phyloP scores from a whole-genome alignment of 2,113 vertebrate species.

The Thunnus thynnus region DNA sequence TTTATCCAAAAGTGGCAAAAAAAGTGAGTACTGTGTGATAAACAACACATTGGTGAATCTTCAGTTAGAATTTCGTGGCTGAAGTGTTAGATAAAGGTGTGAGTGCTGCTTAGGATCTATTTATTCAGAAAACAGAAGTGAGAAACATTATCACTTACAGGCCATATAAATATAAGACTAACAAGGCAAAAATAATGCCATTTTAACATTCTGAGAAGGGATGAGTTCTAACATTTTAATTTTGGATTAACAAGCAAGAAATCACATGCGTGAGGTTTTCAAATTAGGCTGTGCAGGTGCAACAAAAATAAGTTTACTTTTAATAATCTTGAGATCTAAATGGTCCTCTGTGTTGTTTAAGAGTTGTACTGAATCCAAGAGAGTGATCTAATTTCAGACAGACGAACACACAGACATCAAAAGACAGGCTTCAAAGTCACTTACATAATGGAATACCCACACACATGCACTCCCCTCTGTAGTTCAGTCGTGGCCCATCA shows the following conservation, averaged over 20 bases:
- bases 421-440: constrained; percentile 77
- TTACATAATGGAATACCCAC: constrained; percentile 77
- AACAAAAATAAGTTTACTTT: not conserved
- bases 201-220: not conserved
- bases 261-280: not conserved
- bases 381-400: constrained; percentile 66
- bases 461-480: constrained; percentile 61
- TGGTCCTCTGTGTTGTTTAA: constrained; percentile 1
- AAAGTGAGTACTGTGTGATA: constrained; percentile 59
- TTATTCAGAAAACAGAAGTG: constrained; percentile 63
- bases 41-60: constrained; percentile 55
- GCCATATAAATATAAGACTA: constrained; percentile 2
- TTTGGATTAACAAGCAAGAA: not conserved
- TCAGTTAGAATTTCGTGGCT: constrained; percentile 49
- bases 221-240: not conserved
- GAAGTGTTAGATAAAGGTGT: constrained; percentile 57
- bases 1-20: constrained; percentile 28
- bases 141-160: constrained; percentile 55
- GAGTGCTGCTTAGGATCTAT: constrained; percentile 46
- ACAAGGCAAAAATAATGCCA: not conserved
- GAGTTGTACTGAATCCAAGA: constrained; percentile 21
- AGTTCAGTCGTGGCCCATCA: constrained; percentile 58
- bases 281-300: not conserved
- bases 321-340: not conserved
- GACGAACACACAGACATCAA: constrained; percentile 74